Conservation (phyloP, 2,888 invertebrate genomes). For the Eucera pruinosa region DNA sequence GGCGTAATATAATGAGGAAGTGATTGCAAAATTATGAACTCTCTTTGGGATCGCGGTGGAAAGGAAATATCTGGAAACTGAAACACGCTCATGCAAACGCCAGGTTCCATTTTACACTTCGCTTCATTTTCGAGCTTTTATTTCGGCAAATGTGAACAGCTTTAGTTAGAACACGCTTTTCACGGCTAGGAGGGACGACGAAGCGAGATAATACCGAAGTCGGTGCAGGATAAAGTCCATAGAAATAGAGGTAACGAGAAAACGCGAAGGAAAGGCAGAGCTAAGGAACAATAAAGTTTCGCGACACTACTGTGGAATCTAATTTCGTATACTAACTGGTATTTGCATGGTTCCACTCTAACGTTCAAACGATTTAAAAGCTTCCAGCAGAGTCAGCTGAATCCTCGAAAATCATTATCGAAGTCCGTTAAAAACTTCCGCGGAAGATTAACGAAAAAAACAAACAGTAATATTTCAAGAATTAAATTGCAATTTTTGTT, state of each 20-base stretch:
- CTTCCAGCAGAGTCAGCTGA: conserved; percentile 3
- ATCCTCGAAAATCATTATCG: conserved; percentile 33
- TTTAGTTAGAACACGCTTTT: conserved; percentile 18
- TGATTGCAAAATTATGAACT: neutral
- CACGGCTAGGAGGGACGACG: conserved; percentile 11
- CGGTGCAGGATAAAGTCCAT: conserved; percentile 31
- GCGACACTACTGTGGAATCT: conserved; percentile 45
- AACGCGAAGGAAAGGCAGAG: conserved; percentile 34
- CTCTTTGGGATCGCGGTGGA: neutral
- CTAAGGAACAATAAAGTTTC: conserved; percentile 46
- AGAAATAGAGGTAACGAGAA: conserved; percentile 36
- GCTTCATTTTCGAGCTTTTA: conserved; percentile 24
- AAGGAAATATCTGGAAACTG: conserved; percentile 1
- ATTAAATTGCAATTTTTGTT: too few relatives aligned
- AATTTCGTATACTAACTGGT: conserved; percentile 56
- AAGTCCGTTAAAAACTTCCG: neutral
- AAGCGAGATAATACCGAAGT: conserved; percentile 44
- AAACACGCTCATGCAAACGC: conserved; percentile 16
- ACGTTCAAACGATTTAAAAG: conserved; percentile 41
- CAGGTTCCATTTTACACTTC: conserved; percentile 7
- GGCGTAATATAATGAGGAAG: neutral
- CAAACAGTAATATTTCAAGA: too few relatives aligned
- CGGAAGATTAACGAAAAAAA: too few relatives aligned
- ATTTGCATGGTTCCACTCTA: conserved; percentile 30
- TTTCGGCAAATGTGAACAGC: conserved; percentile 28